phyloP scores from a whole-genome alignment of 2,888 invertebrate species.

The Drosophila sordidula region DNA sequence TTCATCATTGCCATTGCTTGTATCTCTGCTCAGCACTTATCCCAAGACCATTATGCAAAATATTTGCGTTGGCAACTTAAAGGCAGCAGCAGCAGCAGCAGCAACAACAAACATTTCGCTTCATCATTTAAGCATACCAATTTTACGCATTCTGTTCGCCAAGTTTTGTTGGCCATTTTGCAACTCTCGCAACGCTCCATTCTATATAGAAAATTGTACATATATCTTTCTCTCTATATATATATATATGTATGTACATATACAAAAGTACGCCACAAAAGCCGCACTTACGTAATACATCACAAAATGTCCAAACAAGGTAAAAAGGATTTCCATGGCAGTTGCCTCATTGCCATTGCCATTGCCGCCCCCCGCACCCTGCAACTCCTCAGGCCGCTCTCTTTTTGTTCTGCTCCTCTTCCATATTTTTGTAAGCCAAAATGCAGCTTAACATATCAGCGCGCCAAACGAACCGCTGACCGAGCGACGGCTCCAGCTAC shows the following conservation, averaged over 20 bases:
- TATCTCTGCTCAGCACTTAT: constrained; percentile 37
- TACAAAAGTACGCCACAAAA: constrained; percentile 68
- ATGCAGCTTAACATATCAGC: constrained; percentile 80
- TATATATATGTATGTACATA: constrained; percentile 18
- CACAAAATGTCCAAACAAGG: constrained; percentile 80
- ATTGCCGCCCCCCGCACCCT: constrained; percentile 7
- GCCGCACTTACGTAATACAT: constrained; percentile 80
- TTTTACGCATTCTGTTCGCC: constrained; percentile 48
- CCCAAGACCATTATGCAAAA: constrained; percentile 47
- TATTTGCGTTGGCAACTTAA: constrained; percentile 47
- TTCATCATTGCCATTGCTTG: constrained; percentile 54
- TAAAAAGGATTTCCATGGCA: constrained; percentile 74
- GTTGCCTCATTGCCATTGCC: constrained; percentile 61
- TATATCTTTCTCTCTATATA: constrained; percentile 6
- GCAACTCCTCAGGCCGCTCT: too few relatives aligned
- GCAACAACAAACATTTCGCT: constrained; percentile 42
- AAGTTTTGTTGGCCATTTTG: constrained; percentile 56
- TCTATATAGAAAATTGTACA: constrained; percentile 54
- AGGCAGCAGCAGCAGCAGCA: constrained; percentile 22
- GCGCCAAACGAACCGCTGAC: constrained; percentile 68
- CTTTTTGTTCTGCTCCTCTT: constrained; percentile 18
- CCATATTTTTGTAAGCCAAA: constrained; percentile 80
- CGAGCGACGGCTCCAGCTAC: constrained; percentile 47
- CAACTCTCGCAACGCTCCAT: constrained; percentile 23
- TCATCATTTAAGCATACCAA: constrained; percentile 75